Conservation (phyloP, 2,113 vertebrate species). For the Mobula birostris region DNA sequence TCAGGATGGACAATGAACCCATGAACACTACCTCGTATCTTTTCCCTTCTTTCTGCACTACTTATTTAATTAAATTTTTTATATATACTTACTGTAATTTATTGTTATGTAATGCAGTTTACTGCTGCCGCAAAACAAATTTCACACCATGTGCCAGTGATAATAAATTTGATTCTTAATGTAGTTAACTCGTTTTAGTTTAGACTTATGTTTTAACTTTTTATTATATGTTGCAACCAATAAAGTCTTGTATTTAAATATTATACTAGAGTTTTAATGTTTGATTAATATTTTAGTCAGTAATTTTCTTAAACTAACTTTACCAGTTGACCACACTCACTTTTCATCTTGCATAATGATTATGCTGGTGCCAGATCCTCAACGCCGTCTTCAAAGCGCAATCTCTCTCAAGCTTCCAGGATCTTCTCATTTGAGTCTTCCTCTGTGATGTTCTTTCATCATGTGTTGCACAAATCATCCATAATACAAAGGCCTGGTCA, state of each 20-base stretch:
- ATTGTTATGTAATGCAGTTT: too few relatives aligned
- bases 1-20: too few relatives aligned
- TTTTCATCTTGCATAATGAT: constrained; percentile 9
- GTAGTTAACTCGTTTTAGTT: neutral
- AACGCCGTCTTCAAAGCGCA: constrained; percentile 19
- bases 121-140: too few relatives aligned
- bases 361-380: neutral
- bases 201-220: neutral
- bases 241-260: constrained; percentile 6
- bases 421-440: constrained; percentile 27
- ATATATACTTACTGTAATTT: too few relatives aligned
- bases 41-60: too few relatives aligned
- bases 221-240: neutral
- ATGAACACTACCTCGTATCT: too few relatives aligned
- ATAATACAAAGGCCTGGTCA: neutral
- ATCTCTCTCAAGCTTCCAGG: constrained; percentile 5
- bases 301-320: constrained; percentile 12
- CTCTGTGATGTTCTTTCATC: neutral
- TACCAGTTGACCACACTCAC: constrained; percentile 27
- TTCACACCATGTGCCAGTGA: too few relatives aligned
- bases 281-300: neutral
- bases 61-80: too few relatives aligned
- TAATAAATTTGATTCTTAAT: too few relatives aligned
- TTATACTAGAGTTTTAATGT: neutral
- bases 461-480: neutral